Evolutionary conservation across 2,113 vertebrate genomes (phyloP).

Genomic region (Xenopus tropicalis): DNA sequence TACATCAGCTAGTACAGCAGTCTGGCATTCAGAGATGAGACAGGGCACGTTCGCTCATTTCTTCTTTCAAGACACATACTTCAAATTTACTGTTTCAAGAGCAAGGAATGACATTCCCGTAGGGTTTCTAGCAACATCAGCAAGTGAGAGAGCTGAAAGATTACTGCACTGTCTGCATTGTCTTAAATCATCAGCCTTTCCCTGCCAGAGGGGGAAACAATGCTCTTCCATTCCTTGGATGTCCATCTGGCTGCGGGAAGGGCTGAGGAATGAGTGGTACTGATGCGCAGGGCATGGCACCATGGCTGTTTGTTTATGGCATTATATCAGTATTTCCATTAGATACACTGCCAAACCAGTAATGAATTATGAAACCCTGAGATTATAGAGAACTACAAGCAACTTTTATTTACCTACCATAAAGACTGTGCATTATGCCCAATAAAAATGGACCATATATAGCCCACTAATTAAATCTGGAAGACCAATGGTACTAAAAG

Average conservation of each 20-base stretch:
- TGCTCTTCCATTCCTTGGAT: constrained; percentile 52
- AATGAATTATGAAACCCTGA: no score
- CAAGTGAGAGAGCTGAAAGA: constrained; percentile 46
- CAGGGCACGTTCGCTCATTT: constrained; percentile 4
- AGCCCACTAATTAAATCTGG: no score
- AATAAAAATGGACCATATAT: no score
- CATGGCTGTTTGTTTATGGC: constrained; percentile 3
- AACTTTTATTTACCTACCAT: no score
- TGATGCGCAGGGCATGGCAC: background rate
- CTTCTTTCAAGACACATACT: constrained; percentile 6
- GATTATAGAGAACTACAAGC: no score
- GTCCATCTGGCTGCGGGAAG: constrained; percentile 64
- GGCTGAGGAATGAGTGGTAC: constrained; percentile 63
- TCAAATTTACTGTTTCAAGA: constrained; percentile 40
- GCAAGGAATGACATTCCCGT: constrained; percentile 26
- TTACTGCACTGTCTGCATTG: constrained; percentile 28
- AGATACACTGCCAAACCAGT: no score
- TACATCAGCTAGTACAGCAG: no score
- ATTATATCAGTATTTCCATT: background rate
- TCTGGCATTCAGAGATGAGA: constrained; percentile 25
- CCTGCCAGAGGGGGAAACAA: constrained; percentile 1
- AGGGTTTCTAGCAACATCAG: constrained; percentile 35
- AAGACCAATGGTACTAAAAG: no score
- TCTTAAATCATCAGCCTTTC: constrained; percentile 26
- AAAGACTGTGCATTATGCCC: no score